Evolutionary conservation across 2,888 invertebrate genomes (phyloP).

Genomic region (Leucophora obtusa): DNA sequence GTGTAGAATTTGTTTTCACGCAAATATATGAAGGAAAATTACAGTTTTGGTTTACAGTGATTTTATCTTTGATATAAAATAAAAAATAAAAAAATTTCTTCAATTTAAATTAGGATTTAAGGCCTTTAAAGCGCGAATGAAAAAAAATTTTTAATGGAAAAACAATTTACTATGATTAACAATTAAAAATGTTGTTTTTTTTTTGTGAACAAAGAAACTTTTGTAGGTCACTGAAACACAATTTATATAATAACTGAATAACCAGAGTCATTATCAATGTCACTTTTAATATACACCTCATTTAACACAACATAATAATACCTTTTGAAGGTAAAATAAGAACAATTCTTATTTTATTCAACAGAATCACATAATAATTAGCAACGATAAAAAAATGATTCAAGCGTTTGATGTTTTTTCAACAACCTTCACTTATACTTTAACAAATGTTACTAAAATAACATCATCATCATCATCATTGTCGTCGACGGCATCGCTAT

Average conservation of each 20-base stretch:
- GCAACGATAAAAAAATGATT: neutral
- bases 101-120: no score
- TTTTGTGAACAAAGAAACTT: neutral
- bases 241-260: neutral
- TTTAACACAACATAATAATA: neutral
- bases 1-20: no score
- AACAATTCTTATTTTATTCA: neutral
- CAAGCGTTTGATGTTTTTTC: neutral
- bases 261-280: slow-evolving; percentile 28
- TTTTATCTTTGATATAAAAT: no score
- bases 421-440: slow-evolving; percentile 24
- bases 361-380: no score
- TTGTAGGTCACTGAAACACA: neutral
- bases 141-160: no score
- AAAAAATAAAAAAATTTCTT: no score
- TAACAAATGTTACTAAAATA: slow-evolving; percentile 44
- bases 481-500: slow-evolving; percentile 7
- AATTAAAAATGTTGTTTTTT: neutral
- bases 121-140: no score
- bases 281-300: slow-evolving; percentile 4
- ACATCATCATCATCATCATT: slow-evolving; percentile 4
- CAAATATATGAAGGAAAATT: no score
- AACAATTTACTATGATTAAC: no score
- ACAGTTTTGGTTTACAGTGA: no score
- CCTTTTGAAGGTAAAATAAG: neutral